A percentile compares a stretch with the other conserved stretches of the same genome.
Evolutionary conservation across 2,888 invertebrate species (phyloP).

Genomic region (Criorhina ranunculi): DNA sequence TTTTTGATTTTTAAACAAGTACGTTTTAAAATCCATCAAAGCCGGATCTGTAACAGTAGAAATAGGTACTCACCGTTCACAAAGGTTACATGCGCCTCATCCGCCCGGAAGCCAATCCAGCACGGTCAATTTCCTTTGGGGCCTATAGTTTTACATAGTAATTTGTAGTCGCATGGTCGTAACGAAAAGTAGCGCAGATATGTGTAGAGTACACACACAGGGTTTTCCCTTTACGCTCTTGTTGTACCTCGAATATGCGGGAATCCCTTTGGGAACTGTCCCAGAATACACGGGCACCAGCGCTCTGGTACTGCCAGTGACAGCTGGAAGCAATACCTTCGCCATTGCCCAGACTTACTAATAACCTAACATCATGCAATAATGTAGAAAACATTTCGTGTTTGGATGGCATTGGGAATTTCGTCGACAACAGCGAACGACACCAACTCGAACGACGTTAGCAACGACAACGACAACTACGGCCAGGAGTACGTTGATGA

Average conservation of each 20-base stretch:
- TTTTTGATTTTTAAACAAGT: neutral
- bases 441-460: conserved; percentile 5
- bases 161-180: conserved; percentile 52
- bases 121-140: conserved; percentile 71
- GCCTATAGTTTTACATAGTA: conserved; percentile 66
- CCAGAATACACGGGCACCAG: conserved; percentile 53
- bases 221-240: neutral
- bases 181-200: conserved; percentile 27
- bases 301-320: conserved; percentile 26
- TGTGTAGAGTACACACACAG: neutral
- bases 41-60: neutral
- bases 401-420: conserved; percentile 76
- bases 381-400: conserved; percentile 77
- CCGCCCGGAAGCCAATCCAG: conserved; percentile 43
- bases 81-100: neutral
- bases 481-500: conserved; percentile 48
- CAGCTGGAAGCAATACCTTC: conserved; percentile 65
- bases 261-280: conserved; percentile 69
- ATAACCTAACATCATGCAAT: conserved; percentile 77
- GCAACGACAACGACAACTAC: conserved; percentile 28
- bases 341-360: conserved; percentile 69
- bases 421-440: conserved; percentile 40
- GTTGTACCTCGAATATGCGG: conserved; percentile 57
- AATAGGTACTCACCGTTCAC: neutral
- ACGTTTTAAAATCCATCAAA: conserved; percentile 31